Evolutionary conservation across 2,888 invertebrate species (phyloP), one percentile per base, ranked within the genome.

Genomic region (Pseudeuparius sepicola): DNA sequence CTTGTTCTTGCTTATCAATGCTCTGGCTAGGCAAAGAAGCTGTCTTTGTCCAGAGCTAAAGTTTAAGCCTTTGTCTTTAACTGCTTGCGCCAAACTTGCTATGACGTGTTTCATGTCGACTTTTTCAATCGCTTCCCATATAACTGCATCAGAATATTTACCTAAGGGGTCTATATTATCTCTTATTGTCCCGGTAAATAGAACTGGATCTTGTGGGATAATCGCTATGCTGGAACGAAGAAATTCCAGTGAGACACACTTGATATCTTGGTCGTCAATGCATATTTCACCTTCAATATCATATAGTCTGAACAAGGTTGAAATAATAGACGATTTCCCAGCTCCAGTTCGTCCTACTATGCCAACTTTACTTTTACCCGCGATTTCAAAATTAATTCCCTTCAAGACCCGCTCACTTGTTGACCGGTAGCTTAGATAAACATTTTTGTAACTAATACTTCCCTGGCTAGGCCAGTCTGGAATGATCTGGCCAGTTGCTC

Each of bases 161-260:
- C 80, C 75, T 56, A 89, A 89, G 2, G 92, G 92, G 65, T 92
- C 92, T 36, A 93, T 68, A 64, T 93, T 93, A 53, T 79, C 79
- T 3, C 92, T 67, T 66, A 93, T 70, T 3, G 85, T 79, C 18
- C 89, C 90, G 0, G 84, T 82, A 63, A 93, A 87, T 34, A 88
- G 62, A 37, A 86, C 81, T 0, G 87, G 87, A 54, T 87, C 86
- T 59, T 88, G 87, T 0, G 87, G 87, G 24, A 88, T 87, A 51
- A 88, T 87, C 5, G 86, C 82, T 39, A 88, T 71, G 54, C 74
- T 77, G 13, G 79, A 76, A 32, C 87, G 72, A 10, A 87, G 67
- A 55, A 79, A 73, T 47, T 79, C 75, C 16, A 87, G 64, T 0
- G 84, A 83, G 39, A 93, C 60, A 2, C 62, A 59, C 0, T 68